Conservation (phyloP, 2,113 vertebrate species). For the Nothobranchius furzeri region DNA sequence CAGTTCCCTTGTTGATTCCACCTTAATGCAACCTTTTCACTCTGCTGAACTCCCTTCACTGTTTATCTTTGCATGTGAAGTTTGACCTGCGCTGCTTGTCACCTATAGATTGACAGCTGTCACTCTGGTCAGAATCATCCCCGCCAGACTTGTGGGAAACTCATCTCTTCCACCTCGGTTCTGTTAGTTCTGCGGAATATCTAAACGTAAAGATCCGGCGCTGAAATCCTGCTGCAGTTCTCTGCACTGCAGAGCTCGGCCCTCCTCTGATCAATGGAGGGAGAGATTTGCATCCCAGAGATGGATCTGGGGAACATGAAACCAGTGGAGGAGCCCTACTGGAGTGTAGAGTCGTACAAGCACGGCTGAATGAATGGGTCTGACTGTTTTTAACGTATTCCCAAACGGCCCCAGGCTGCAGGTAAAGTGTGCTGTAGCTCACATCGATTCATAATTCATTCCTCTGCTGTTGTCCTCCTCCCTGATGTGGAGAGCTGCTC, state of each 20-base stretch:
- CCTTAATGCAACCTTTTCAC: constrained; percentile 33
- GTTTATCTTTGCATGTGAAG: background rate
- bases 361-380: constrained; percentile 38
- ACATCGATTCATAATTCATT: constrained; percentile 64
- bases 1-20: constrained; percentile 33
- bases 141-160: background rate
- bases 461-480: constrained; percentile 37
- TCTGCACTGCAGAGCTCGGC: constrained; percentile 25
- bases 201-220: background rate
- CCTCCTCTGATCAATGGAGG: constrained; percentile 33
- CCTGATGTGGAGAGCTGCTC: constrained; percentile 3
- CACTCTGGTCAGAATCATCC: background rate
- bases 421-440: constrained; percentile 21
- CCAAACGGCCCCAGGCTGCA: constrained; percentile 40
- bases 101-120: constrained; percentile 16
- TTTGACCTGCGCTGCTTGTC: background rate
- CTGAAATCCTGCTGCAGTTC: constrained; percentile 15
- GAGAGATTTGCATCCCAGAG: constrained; percentile 9
- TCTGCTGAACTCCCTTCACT: constrained; percentile 1
- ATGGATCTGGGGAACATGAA: constrained; percentile 40
- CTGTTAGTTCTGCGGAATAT: background rate
- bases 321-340: constrained; percentile 18
- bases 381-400: constrained; percentile 38
- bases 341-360: constrained; percentile 4
- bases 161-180: background rate